Conservation (phyloP, 2,888 invertebrate species). For the Drosophila differens region DNA sequence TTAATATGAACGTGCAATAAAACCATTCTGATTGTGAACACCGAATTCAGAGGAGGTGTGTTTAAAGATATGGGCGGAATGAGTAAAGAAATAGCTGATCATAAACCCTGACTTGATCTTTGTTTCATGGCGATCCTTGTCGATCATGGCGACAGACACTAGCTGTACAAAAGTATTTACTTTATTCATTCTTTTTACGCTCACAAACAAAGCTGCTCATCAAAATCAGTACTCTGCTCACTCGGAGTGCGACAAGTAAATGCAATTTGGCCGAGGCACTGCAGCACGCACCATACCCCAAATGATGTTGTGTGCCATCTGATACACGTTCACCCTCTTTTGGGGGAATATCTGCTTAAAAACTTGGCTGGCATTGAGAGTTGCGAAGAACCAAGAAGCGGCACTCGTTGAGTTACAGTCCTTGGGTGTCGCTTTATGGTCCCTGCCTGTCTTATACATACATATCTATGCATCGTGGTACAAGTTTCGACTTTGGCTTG, state of each 20-base stretch:
- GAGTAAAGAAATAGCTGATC: background rate
- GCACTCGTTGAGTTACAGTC: slow-evolving; percentile 64
- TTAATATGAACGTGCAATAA: background rate
- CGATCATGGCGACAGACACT: background rate
- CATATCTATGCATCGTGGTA: slow-evolving; percentile 4
- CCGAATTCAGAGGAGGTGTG: too few relatives aligned
- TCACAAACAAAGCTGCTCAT: background rate
- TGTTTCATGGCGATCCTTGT: background rate
- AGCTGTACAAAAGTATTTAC: background rate
- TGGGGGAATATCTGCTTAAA: background rate
- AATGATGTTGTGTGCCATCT: background rate
- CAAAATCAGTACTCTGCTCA: background rate
- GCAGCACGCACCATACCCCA: slow-evolving; percentile 10
- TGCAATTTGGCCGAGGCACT: slow-evolving; percentile 28
- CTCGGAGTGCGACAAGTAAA: slow-evolving; percentile 19
- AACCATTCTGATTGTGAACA: background rate
- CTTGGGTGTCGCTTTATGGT: slow-evolving; percentile 69
- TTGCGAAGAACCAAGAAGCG: slow-evolving; percentile 33
- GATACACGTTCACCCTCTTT: background rate
- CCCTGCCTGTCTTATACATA: slow-evolving; percentile 3
- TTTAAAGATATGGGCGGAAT: background rate
- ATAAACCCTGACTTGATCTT: background rate
- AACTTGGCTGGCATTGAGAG: slow-evolving; percentile 19
- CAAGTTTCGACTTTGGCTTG: slow-evolving; percentile 34
- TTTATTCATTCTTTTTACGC: background rate